Base-by-base conservation (phyloP, 1,140 invertebrate species). In the Drosophila malerkotliana region DNA sequence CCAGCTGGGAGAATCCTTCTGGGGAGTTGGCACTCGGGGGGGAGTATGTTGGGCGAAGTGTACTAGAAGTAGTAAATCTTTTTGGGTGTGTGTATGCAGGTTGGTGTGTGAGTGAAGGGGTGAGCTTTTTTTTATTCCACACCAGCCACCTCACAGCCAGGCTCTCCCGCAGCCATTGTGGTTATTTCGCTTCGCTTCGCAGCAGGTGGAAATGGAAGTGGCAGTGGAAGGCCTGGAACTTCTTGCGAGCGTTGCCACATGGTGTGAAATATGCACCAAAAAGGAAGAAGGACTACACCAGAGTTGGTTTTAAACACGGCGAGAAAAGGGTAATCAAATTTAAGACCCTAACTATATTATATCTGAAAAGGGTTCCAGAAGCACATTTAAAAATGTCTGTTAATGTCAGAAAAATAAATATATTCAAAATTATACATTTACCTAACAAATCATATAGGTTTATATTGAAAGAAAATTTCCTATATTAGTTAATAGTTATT, bases 261-360 rank as follows among this genome's bases (percentile, higher is more conserved):
- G 83, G 83, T 79, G 83, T 88, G 76, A 88, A 88, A 88, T 87
- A 87, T 87, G 83, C 83, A 82, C 48, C 62, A 60, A 67, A 44
- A 18, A 44, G 7, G 34, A 37, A 37, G 61, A 59, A 47, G 51
- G 56, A 69, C 64, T 49, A 37, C 26, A 12, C 6, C 4, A 8
- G 32, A 39, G 64, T 3, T 18, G 5, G 34, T 56, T 26, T 10
- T 4, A 4, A 15, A 4, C 7, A 12, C 41, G 30, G 26, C 44
- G 14, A n/a, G 49, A 47, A 28, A 15, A 24, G 3, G 10, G 34
- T 12, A 4, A 12, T 12, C 3, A 44, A 18, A 18, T 44, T 18
- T 6, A 18, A 7, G 15, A 18, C n/a, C 6, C 0, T 8, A 44
- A 18, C n/a, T 44, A 8, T 18, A 15, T 44, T 9, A 44, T 44